These are phyloP conservation scores for Amphipoea lucens DNA, from an alignment of 2,888 invertebrate species.

Conservation along the genomic window DNA sequence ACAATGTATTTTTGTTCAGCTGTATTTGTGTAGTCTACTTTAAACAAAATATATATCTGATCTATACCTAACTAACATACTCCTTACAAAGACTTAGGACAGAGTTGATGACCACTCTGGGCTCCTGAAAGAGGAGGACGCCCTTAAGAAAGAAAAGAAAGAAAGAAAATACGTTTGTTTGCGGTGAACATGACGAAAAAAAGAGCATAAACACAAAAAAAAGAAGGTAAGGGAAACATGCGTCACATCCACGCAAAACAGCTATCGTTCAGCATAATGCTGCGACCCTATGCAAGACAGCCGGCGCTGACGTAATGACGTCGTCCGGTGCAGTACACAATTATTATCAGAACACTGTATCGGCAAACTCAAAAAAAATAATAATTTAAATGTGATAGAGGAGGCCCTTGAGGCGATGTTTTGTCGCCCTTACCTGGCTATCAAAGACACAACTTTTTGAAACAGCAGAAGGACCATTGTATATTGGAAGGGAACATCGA, in stretches of 20 bases:
- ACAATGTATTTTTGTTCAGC: slow-evolving; percentile 46
- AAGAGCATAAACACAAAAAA: too few relatives aligned
- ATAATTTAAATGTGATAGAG: not conserved
- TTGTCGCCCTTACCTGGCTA: not conserved
- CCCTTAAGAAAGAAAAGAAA: not conserved
- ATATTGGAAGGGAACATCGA: not conserved
- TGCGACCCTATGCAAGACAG: too few relatives aligned
- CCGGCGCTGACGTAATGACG: too few relatives aligned
- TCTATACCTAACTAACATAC: not conserved
- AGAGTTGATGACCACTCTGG: slow-evolving; percentile 22
- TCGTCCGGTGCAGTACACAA: too few relatives aligned
- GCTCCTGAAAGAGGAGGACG: slow-evolving; percentile 16
- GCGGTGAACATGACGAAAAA: too few relatives aligned
- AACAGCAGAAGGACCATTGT: not conserved
- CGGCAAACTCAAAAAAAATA: too few relatives aligned
- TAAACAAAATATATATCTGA: not conserved
- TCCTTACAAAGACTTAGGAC: not conserved
- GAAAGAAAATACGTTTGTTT: too few relatives aligned
- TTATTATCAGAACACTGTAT: too few relatives aligned
- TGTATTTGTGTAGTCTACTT: not conserved
- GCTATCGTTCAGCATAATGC: too few relatives aligned
- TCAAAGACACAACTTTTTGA: slow-evolving; percentile 13
- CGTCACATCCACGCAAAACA: too few relatives aligned
- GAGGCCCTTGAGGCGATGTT: slow-evolving; percentile 28
- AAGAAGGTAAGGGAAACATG: too few relatives aligned